Conservation (phyloP, 2,888 invertebrate genomes). For the Pseudoips prasinana region DNA sequence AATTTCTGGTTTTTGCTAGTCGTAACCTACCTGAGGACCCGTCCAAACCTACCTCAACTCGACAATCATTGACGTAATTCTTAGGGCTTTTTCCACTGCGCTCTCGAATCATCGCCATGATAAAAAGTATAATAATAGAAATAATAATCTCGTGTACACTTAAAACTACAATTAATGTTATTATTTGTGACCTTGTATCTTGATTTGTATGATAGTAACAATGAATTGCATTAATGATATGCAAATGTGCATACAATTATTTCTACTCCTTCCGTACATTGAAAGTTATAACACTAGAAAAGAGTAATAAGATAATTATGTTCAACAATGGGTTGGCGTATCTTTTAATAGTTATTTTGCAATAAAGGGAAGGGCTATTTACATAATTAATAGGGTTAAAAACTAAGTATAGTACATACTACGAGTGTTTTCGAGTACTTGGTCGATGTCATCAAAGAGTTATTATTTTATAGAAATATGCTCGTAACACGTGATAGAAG, state of each 20-base stretch:
- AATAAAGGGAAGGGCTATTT: conserved; percentile 13
- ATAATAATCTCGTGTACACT: conserved; percentile 38
- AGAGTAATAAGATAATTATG: conserved; percentile 58
- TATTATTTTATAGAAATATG: no score
- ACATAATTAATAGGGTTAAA: conserved; percentile 9
- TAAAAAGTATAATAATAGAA: conserved; percentile 23
- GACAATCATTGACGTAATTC: conserved; percentile 11
- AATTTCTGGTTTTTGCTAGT: conserved; percentile 5
- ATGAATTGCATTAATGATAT: conserved; percentile 67
- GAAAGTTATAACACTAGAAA: conserved; percentile 69
- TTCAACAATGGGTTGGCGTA: conserved; percentile 46
- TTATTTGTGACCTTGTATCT: conserved; percentile 58
- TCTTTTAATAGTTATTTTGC: conserved; percentile 17
- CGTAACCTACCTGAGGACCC: no score
- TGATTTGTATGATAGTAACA: conserved; percentile 71
- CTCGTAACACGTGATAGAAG: no score
- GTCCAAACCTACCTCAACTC: conserved; percentile 24
- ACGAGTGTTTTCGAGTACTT: no score
- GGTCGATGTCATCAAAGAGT: no score
- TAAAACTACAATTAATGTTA: conserved; percentile 61
- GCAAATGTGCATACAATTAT: conserved; percentile 63
- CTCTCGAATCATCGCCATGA: conserved; percentile 3
- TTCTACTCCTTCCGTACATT: conserved; percentile 64
- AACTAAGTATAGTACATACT: not conserved
- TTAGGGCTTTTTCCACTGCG: conserved; percentile 25